A percentile compares a stretch with the other conserved stretches of the same genome.
Evolutionary conservation across 92 coral and sea anemone genomes (phyloP).

Genomic region (Metridium senile): DNA sequence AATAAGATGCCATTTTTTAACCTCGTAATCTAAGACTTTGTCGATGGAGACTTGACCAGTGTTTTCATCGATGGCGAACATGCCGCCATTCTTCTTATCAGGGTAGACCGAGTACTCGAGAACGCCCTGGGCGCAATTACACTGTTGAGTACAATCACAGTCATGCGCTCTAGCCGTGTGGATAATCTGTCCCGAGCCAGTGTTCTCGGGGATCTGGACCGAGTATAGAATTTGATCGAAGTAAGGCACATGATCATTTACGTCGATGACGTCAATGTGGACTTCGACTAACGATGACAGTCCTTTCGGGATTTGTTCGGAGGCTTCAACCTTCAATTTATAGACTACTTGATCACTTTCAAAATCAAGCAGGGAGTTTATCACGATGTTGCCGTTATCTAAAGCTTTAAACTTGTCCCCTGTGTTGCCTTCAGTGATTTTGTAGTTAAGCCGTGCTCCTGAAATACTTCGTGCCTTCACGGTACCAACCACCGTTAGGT

Average conservation of each 20-base stretch:
- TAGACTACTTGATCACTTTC: slow-evolving; percentile 56
- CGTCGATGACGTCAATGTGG: slow-evolving; percentile 71
- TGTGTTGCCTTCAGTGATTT: slow-evolving; percentile 54
- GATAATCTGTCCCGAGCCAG: slow-evolving; percentile 56
- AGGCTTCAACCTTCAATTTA: slow-evolving; percentile 70
- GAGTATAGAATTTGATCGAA: slow-evolving; percentile 44
- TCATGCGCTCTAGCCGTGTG: slow-evolving; percentile 67
- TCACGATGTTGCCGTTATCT: slow-evolving; percentile 62
- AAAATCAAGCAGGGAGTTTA: slow-evolving; percentile 73
- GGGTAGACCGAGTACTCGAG: slow-evolving; percentile 62
- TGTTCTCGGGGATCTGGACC: slow-evolving; percentile 50
- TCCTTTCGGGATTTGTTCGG: slow-evolving; percentile 74
- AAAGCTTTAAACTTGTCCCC: slow-evolving; percentile 59
- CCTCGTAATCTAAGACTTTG: slow-evolving; percentile 72
- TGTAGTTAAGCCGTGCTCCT: slow-evolving; percentile 70
- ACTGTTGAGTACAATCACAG: slow-evolving; percentile 73
- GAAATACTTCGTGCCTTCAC: slow-evolving; percentile 86
- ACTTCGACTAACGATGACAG: slow-evolving; percentile 73
- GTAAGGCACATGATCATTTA: slow-evolving; percentile 74
- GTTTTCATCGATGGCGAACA: slow-evolving; percentile 56
- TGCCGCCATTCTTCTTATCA: slow-evolving; percentile 30
- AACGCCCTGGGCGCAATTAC: slow-evolving; percentile 59
- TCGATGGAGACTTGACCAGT: slow-evolving; percentile 69
- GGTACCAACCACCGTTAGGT: slow-evolving; percentile 60
- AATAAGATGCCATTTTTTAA: slow-evolving; percentile 42